Evolutionary conservation across 37 sponge, comb jelly and placozoan species (phyloP), one percentile per base, ranked within the genome.

Genomic region (Cliona cf. orientalis): DNA sequence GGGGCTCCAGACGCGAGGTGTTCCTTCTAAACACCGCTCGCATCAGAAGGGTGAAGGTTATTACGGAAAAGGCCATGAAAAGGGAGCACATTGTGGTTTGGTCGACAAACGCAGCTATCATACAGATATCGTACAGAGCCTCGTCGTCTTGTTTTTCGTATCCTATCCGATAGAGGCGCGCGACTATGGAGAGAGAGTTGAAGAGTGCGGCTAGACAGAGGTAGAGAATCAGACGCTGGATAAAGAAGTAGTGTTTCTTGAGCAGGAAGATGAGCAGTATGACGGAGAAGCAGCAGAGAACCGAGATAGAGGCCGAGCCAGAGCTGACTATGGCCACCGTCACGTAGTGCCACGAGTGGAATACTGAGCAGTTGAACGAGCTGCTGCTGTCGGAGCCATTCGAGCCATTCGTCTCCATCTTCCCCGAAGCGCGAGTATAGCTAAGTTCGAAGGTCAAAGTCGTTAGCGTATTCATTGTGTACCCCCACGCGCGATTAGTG

Each of bases 231-330:
- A 95, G 80, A 37, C 95, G 71, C 44, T 95, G 95, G 2, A 75
- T 82, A 86, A 91, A 95, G 62, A 88, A 64, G 42, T 68, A 17
- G 74, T 95, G 88, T 56, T 95, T 95, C 86, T 88, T 95, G 83
- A 86, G 83, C 39, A 85, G 66, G 57, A 91, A 56, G 12, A 95
- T 86, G n/a, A 86, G 14, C 36, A 83, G 32, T 38, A 89, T 84
- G 84, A 89, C 81, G 19, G 78, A 76, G 7, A 82, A 29, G 32
- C 82, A 80, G 42, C 59, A 66, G 3, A 79, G 57, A 5, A 69
- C 28, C 2, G 80, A 86, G n/a, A 86, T 3, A 31, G 6, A 2
- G 1, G 62, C 87, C 41, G 55, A 11, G 2, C 44, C 29, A 44
- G 80, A 42, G 0, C 65, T 71, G 4, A 78, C 3, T 2, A 71